Percentiles rank a stretch among this genome's conserved stretches.
Evolutionary conservation across 2,113 vertebrate species (phyloP).

Genomic region (Melanerpes formicivorus): DNA sequence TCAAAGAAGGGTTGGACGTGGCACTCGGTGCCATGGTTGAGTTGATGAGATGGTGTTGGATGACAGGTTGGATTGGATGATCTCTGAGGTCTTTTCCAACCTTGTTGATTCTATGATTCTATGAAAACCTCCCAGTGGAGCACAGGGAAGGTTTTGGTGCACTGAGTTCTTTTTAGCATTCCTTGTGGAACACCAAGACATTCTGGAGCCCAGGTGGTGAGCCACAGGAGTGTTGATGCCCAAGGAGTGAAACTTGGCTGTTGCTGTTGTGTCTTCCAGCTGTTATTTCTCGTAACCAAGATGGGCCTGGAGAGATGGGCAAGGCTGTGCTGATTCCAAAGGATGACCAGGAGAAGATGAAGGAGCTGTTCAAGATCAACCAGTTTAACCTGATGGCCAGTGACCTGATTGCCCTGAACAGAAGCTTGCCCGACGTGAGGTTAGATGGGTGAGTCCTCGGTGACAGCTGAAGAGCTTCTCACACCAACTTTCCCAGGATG

Average conservation of each 20-base stretch:
- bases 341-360: constrained; percentile 97
- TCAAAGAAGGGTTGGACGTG: too few species aligned
- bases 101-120: too few species aligned
- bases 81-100: too few species aligned
- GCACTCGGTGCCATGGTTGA: too few species aligned
- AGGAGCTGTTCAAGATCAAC: constrained; percentile 98
- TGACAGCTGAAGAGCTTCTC: background rate
- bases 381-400: constrained; percentile 99
- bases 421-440: constrained; percentile 94
- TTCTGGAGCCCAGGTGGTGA: fast-evolving
- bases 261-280: constrained; percentile 73
- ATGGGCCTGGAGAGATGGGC: constrained; percentile 96
- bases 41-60: too few species aligned
- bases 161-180: background rate
- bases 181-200: fast-evolving
- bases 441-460: constrained; percentile 88
- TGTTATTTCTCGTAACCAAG: constrained; percentile 92
- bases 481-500: fast-evolving
- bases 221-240: fast-evolving
- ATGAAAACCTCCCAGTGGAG: background rate
- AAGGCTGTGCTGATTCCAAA: constrained; percentile 93
- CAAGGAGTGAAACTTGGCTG: fast-evolving
- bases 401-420: constrained; percentile 94
- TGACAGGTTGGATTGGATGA: too few species aligned
- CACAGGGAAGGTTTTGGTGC: fast-evolving